These are phyloP conservation scores for Emydocephalus ijimae DNA, from an alignment of 2,113 vertebrate species.

Conservation along the genomic window DNA sequence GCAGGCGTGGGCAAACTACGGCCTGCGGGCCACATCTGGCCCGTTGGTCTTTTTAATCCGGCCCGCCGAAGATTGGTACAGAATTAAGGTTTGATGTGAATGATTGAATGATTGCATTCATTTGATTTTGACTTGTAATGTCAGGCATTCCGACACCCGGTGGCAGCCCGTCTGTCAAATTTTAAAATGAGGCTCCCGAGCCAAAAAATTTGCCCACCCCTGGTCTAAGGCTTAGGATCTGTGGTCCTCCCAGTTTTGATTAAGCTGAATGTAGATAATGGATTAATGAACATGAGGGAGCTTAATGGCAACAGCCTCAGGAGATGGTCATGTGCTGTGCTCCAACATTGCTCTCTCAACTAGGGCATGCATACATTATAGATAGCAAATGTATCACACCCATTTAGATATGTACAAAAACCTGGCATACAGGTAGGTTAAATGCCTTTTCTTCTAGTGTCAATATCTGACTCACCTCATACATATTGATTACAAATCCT, in stretches of 20 bases:
- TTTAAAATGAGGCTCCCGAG: no score
- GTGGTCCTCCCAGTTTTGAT: slow-evolving; percentile 40
- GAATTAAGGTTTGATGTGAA: no score
- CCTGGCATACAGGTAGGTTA: background rate
- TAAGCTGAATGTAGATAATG: slow-evolving; percentile 48
- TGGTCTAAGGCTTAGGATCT: slow-evolving; percentile 33
- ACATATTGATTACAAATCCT: background rate
- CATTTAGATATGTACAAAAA: background rate
- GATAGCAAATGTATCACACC: background rate
- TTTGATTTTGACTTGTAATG: no score
- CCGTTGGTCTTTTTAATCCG: no score
- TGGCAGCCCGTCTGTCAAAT: no score
- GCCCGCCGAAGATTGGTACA: no score
- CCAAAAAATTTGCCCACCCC: no score
- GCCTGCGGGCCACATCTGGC: no score
- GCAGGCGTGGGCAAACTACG: background rate
- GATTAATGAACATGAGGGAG: slow-evolving; percentile 17
- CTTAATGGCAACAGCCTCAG: slow-evolving; percentile 32
- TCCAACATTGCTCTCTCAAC: background rate
- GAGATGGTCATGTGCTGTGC: background rate
- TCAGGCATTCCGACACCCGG: no score
- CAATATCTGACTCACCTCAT: background rate
- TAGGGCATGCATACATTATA: background rate
- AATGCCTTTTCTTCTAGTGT: background rate
- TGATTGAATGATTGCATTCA: no score